These are phyloP conservation scores for Microdon myrmicae DNA, from an alignment of 2,888 invertebrate species.

Conservation along the genomic window DNA sequence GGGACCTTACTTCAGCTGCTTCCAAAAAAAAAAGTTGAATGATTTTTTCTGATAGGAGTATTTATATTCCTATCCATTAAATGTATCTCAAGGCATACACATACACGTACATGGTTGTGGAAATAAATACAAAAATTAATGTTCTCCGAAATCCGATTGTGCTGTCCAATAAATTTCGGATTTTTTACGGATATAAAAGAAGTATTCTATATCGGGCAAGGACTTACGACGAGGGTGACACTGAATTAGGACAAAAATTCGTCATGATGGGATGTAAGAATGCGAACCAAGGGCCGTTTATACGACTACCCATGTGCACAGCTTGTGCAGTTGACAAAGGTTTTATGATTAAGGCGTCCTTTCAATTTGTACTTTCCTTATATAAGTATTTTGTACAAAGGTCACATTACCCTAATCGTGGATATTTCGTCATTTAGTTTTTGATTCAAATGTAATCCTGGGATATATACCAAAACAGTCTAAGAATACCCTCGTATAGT, in stretches of 20 bases:
- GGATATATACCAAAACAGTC: too few species aligned
- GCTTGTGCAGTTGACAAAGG: too few species aligned
- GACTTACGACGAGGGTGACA: slow-evolving; percentile 11
- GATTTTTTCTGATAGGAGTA: slow-evolving; percentile 15
- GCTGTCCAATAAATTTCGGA: slow-evolving; percentile 50
- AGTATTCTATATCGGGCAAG: too few species aligned
- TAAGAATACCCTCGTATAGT: too few species aligned
- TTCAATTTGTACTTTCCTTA: too few species aligned
- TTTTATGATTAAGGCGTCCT: too few species aligned
- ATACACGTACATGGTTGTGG: slow-evolving; percentile 9
- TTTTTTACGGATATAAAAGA: slow-evolving; percentile 48
- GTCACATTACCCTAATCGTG: too few species aligned
- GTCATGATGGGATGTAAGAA: slow-evolving; percentile 5
- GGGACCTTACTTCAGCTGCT: slow-evolving; percentile 48
- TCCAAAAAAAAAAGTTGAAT: slow-evolving; percentile 9
- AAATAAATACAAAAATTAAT: slow-evolving; percentile 40
- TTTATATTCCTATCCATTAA: too few species aligned
- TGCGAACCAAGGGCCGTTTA: slow-evolving; percentile 19
- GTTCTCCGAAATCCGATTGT: slow-evolving; percentile 44
- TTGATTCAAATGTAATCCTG: too few species aligned
- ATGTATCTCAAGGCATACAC: slow-evolving; percentile 2
- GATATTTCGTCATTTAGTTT: too few species aligned
- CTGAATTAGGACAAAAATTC: slow-evolving; percentile 37
- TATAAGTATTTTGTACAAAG: too few species aligned
- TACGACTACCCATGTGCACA: too few species aligned